Conservation (phyloP, 2,888 invertebrate species). For the Dryadula phaetusa region DNA sequence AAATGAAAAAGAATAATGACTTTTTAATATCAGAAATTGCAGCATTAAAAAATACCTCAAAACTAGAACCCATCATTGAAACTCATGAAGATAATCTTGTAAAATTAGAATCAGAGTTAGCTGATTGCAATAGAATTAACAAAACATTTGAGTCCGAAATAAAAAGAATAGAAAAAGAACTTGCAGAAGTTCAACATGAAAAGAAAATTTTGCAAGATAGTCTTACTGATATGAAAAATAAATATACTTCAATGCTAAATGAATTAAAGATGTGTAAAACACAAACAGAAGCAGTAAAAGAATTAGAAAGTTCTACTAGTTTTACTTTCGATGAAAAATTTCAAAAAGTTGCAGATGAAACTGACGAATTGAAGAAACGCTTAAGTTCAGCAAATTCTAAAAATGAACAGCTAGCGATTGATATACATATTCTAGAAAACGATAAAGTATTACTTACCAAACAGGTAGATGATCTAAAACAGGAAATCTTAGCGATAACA, state of each 20-base stretch:
- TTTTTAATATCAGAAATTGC: conserved; percentile 87
- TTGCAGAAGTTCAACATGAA: conserved; percentile 72
- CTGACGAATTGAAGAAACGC: conserved; percentile 73
- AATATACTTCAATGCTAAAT: conserved; percentile 79
- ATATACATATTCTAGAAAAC: conserved; percentile 80
- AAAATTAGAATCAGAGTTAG: conserved; percentile 86
- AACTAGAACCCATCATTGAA: conserved; percentile 88
- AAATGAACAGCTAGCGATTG: conserved; percentile 79
- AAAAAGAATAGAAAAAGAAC: conserved; percentile 81
- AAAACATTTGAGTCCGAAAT: conserved; percentile 85
- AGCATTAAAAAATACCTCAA: conserved; percentile 85
- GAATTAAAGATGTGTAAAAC: conserved; percentile 72
- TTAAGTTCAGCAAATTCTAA: conserved; percentile 66
- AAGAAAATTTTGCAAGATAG: conserved; percentile 79
- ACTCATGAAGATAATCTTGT: conserved; percentile 88
- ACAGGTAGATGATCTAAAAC: conserved; percentile 73
- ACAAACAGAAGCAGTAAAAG: conserved; percentile 76
- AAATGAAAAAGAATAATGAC: conserved; percentile 89
- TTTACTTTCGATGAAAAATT: conserved; percentile 58
- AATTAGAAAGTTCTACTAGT: conserved; percentile 72
- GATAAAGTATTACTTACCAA: conserved; percentile 77
- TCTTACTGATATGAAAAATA: conserved; percentile 79
- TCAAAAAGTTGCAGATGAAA: conserved; percentile 65
- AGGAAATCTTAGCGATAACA: conserved; percentile 58
- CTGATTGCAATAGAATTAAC: conserved; percentile 84